Conservation (phyloP, 2,797 vertebrate species). For the Erethizon dorsatum region DNA sequence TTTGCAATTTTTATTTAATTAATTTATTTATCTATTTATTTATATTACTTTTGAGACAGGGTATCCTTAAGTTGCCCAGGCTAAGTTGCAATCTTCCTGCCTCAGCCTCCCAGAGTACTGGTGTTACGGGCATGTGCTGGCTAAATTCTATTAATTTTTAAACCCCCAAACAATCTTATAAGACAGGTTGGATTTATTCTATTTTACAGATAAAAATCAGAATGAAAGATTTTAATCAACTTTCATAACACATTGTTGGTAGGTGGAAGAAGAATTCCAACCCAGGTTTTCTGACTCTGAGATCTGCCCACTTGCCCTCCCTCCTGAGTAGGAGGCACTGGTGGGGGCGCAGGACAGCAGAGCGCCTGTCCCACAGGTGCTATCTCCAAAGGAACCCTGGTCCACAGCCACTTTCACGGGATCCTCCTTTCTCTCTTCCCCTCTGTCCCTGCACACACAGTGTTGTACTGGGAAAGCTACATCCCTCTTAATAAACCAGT, state of each 20-base stretch:
- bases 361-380: rapidly evolving
- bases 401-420: too few species aligned
- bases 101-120: not conserved
- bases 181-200: not conserved
- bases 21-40: not conserved
- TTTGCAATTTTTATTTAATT: too few species aligned
- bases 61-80: not conserved
- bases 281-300: not conserved
- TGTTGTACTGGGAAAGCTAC: not conserved
- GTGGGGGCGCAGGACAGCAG: rapidly evolving
- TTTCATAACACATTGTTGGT: not conserved
- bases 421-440: not conserved
- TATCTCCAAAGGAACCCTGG: rapidly evolving
- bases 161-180: not conserved
- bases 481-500: not conserved
- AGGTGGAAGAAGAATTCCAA: not conserved
- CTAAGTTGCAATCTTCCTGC: not conserved
- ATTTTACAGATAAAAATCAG: not conserved
- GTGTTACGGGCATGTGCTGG: too few species aligned
- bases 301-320: rapidly evolving
- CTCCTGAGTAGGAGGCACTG: rapidly evolving
- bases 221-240: not conserved
- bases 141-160: not conserved
- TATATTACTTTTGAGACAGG: not conserved
- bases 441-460: too few species aligned